These are phyloP conservation scores for Aspiorhynchus laticeps DNA, from an alignment of 2,113 vertebrate genomes.

Conservation along the genomic window DNA sequence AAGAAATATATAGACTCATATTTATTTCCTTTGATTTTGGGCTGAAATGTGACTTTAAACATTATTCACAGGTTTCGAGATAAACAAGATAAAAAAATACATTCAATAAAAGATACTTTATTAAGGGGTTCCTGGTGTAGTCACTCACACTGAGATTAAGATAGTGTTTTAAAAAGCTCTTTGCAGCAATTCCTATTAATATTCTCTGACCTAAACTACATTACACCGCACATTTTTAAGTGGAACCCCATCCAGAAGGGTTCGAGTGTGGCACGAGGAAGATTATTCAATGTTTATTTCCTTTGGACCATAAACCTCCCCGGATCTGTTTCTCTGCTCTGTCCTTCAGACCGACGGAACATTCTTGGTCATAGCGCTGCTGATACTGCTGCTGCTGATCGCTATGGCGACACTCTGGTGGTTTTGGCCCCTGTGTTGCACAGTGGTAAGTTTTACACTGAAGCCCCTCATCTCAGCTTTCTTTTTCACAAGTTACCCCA, in stretches of 20 bases:
- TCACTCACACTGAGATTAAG: not conserved
- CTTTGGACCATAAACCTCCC: conserved; percentile 10
- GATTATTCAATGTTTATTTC: not conserved
- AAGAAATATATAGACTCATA: not conserved
- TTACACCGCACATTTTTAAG: conserved; percentile 10
- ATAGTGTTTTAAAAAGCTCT: not conserved
- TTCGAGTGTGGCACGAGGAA: not conserved
- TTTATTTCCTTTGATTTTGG: not conserved
- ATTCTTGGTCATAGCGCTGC: conserved; percentile 88
- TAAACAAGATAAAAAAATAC: not conserved
- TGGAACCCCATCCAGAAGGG: conserved; percentile 16
- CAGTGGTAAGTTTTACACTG: conserved; percentile 82
- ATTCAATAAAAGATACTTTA: not conserved
- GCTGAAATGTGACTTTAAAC: not conserved
- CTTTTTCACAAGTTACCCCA: not conserved
- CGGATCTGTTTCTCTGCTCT: conserved; percentile 40
- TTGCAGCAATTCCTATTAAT: not conserved
- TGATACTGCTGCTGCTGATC: conserved; percentile 91
- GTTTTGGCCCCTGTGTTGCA: conserved; percentile 99
- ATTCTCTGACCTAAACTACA: not conserved
- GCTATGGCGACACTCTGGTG: conserved; percentile 91
- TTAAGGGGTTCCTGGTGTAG: not conserved
- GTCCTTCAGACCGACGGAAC: conserved; percentile 87
- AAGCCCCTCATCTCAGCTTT: not conserved
- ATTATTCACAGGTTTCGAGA: not conserved